Percentiles rank a stretch among this genome's conserved stretches.
These are phyloP conservation scores for Magallana gigas DNA, from an alignment of 1,140 invertebrate species.

Conservation along the genomic window DNA sequence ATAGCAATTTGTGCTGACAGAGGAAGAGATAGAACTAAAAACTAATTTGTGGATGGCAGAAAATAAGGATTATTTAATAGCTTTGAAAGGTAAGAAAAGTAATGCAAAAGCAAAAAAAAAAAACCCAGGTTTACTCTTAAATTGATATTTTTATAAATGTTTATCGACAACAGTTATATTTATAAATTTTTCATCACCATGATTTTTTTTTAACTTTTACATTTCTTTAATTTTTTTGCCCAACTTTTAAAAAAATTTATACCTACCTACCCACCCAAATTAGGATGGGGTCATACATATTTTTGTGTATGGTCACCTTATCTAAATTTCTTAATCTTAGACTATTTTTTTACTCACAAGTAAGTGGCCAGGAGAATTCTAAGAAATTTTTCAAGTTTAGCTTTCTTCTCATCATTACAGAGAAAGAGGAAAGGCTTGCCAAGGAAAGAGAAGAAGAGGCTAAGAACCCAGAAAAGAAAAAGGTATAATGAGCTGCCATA, in stretches of 20 bases:
- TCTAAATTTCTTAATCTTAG: no score
- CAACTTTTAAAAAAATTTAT: no score
- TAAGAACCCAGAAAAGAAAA: slow-evolving; percentile 78
- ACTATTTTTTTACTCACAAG: no score
- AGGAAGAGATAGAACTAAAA: slow-evolving; percentile 89
- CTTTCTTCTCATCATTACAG: slow-evolving; percentile 77
- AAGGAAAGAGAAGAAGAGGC: slow-evolving; percentile 82
- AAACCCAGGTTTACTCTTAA: neutral
- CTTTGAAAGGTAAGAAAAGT: slow-evolving; percentile 85
- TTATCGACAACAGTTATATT: no score
- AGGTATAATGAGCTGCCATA: slow-evolving; percentile 63
- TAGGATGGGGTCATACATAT: no score
- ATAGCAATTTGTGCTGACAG: slow-evolving; percentile 88
- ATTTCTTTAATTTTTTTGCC: neutral
- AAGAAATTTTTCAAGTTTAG: neutral
- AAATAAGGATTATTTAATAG: slow-evolving; percentile 90
- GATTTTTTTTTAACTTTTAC: neutral
- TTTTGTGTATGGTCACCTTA: no score
- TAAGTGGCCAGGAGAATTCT: no score
- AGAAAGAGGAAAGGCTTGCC: slow-evolving; percentile 85
- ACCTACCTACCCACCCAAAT: no score
- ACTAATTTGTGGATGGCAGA: slow-evolving; percentile 90
- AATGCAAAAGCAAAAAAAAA: neutral
- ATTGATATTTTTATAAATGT: no score
- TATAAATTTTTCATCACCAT: no score